Evolutionary conservation across 2,888 invertebrate genomes (phyloP).

Genomic region (Leistus spinibarbis): DNA sequence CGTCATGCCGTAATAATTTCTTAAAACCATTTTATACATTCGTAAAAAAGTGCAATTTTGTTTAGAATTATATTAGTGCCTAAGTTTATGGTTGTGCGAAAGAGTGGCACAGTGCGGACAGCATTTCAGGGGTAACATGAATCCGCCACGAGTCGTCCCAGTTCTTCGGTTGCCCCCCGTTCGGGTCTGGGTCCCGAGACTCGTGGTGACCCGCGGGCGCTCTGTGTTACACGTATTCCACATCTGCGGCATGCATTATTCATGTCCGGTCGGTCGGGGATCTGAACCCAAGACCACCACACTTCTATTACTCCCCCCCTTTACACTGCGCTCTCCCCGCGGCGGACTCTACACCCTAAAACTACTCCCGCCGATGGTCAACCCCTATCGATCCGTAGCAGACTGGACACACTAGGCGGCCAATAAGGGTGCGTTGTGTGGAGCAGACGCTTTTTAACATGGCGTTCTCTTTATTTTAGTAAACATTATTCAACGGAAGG

Average conservation of each 20-base stretch:
- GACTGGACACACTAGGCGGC: conserved; percentile 25
- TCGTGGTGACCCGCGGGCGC: conserved; percentile 40
- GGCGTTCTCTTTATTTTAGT: not conserved
- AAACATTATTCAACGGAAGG: not conserved
- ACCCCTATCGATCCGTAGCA: conserved; percentile 14
- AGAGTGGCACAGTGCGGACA: conserved; percentile 11
- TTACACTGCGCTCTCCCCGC: not conserved
- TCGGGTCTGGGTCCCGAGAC: not conserved
- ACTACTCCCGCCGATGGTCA: conserved; percentile 18
- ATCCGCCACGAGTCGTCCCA: not conserved
- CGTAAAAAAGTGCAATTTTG: too few relatives aligned
- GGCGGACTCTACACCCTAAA: not conserved
- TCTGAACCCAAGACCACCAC: conserved; percentile 10
- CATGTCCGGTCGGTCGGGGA: conserved; percentile 56
- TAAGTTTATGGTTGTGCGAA: not conserved
- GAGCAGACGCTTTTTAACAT: not conserved
- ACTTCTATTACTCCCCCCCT: not conserved
- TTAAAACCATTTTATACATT: too few relatives aligned
- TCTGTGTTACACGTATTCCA: conserved; percentile 56
- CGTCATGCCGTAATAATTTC: too few relatives aligned
- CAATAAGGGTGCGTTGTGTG: conserved; percentile 14
- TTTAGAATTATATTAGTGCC: too few relatives aligned
- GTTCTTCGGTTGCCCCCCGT: not conserved
- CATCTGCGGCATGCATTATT: conserved; percentile 60
- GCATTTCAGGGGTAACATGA: conserved; percentile 8